Evolutionary conservation across 2,797 vertebrate species (phyloP).

Genomic region (Malacoraja senta): DNA sequence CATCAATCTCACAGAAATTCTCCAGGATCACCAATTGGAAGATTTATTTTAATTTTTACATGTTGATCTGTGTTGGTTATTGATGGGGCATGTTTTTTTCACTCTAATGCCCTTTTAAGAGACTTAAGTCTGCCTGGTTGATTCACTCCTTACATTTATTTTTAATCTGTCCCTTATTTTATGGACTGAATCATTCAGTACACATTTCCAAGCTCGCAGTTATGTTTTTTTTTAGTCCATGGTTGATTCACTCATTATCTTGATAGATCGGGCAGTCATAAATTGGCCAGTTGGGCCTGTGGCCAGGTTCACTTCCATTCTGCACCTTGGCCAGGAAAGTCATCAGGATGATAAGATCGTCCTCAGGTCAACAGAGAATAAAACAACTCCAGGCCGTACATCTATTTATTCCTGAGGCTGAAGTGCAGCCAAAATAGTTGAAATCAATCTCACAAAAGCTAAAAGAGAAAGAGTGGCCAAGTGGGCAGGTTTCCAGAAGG

Average conservation of each 20-base stretch:
- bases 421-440: background rate
- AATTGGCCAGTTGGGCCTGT: background rate
- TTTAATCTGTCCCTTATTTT: background rate
- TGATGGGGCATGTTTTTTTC: background rate
- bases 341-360: background rate
- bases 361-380: background rate
- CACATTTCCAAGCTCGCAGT: background rate
- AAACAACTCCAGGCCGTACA: background rate
- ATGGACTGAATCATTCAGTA: background rate
- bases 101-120: slow-evolving; percentile 24
- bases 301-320: background rate
- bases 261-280: background rate
- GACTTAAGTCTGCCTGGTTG: background rate
- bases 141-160: background rate
- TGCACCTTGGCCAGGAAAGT: background rate
- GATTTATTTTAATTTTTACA: slow-evolving; percentile 15
- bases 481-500: background rate
- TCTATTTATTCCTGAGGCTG: background rate
- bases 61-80: background rate
- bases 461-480: background rate
- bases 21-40: background rate
- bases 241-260: background rate
- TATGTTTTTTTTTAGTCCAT: background rate
- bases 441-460: background rate
- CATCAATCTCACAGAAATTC: background rate